Evolutionary conservation across 2,113 vertebrate species (phyloP).

Genomic region (Eleginops maclovinus): DNA sequence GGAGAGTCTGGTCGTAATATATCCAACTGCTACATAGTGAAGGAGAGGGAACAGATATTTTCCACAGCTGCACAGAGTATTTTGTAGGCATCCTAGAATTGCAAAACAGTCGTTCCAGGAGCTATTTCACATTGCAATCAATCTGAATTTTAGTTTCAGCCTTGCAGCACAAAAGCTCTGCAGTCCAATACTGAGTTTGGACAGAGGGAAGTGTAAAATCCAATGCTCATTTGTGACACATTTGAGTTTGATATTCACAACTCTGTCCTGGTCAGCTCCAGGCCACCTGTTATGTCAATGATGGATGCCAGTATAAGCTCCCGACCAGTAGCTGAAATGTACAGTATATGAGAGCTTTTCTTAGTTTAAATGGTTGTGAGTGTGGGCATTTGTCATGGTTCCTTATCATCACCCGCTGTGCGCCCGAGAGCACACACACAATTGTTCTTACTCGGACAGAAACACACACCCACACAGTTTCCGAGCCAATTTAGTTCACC

Average conservation of each 20-base stretch:
- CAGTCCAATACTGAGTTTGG: slow-evolving; percentile 46
- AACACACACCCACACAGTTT: slow-evolving; percentile 51
- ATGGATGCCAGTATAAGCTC: slow-evolving; percentile 69
- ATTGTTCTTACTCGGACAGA: slow-evolving; percentile 43
- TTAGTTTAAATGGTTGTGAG: slow-evolving; percentile 68
- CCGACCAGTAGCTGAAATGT: slow-evolving; percentile 60
- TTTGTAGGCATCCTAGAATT: slow-evolving; percentile 62
- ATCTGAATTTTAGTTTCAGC: slow-evolving; percentile 62
- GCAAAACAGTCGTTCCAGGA: slow-evolving; percentile 56
- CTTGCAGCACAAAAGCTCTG: slow-evolving; percentile 26
- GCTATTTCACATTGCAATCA: slow-evolving; percentile 63
- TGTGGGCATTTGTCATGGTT: slow-evolving; percentile 74
- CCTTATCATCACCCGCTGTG: slow-evolving; percentile 76
- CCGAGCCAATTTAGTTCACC: slow-evolving; percentile 52
- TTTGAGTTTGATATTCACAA: slow-evolving; percentile 78
- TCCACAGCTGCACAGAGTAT: slow-evolving; percentile 59
- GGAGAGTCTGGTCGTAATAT: slow-evolving; percentile 50
- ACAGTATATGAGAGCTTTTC: slow-evolving; percentile 67
- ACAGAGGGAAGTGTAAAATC: slow-evolving; percentile 62
- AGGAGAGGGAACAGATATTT: slow-evolving; percentile 44
- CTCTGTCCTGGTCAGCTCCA: slow-evolving; percentile 78
- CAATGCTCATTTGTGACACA: slow-evolving; percentile 77
- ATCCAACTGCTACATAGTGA: slow-evolving; percentile 53
- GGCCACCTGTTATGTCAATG: slow-evolving; percentile 79
- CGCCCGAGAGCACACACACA: slow-evolving; percentile 38